Conservation (phyloP, 1,140 invertebrate species). For the Dreissena rostriformis region DNA sequence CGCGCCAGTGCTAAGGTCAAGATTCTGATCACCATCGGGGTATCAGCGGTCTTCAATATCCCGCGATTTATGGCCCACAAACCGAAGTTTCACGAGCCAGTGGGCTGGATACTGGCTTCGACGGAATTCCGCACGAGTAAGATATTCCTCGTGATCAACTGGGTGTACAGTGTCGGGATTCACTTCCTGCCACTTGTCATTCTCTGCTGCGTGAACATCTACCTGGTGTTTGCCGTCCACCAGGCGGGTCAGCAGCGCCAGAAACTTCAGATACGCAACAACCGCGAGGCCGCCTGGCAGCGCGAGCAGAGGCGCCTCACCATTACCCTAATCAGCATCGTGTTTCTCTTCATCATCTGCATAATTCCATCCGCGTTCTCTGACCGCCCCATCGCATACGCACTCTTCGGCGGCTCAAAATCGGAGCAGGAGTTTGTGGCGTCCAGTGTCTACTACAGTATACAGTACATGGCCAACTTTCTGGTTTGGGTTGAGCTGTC, state of each 20-base stretch:
- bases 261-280: slow-evolving; percentile 67
- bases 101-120: slow-evolving; percentile 45
- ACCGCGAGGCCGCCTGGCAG: slow-evolving; percentile 69
- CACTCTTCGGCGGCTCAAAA: slow-evolving; percentile 65
- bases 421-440: slow-evolving; percentile 53
- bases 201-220: slow-evolving; percentile 68
- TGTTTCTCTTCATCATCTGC: slow-evolving; percentile 75
- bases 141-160: slow-evolving; percentile 61
- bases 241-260: slow-evolving; percentile 65
- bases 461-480: slow-evolving; percentile 66
- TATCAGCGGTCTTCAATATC: slow-evolving; percentile 69
- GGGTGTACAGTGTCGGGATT: slow-evolving; percentile 70
- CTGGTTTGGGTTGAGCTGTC: slow-evolving; percentile 73
- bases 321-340: slow-evolving; percentile 75
- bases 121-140: slow-evolving; percentile 64
- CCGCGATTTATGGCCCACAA: slow-evolving; percentile 69
- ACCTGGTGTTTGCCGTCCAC: slow-evolving; percentile 71
- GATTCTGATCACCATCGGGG: slow-evolving; percentile 61
- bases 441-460: slow-evolving; percentile 61
- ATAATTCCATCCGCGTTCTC: slow-evolving; percentile 76
- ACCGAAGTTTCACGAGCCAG: slow-evolving; percentile 34
- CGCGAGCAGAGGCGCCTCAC: slow-evolving; percentile 74
- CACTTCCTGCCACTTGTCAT: slow-evolving; percentile 71
- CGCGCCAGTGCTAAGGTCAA: slow-evolving; percentile 70
- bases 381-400: slow-evolving; percentile 69